These are phyloP conservation scores for Mionectes macconnelli DNA, from an alignment of 2,113 vertebrate genomes.

Conservation along the genomic window DNA sequence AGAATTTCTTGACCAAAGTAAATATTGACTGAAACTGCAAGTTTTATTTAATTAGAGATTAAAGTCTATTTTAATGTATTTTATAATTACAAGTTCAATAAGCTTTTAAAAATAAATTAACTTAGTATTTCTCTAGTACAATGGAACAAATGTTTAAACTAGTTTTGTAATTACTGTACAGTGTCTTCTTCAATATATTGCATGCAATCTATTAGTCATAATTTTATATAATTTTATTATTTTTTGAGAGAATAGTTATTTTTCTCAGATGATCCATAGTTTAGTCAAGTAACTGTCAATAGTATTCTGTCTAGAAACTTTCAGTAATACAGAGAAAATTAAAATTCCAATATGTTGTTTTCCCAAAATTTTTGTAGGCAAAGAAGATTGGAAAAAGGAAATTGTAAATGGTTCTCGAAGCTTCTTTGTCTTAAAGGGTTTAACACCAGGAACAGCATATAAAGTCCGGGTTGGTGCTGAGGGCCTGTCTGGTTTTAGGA, in stretches of 20 bases:
- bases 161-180: not conserved
- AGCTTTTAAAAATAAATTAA: not conserved
- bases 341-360: conserved; percentile 76
- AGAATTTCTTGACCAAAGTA: not conserved
- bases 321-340: conserved; percentile 43
- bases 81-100: not conserved
- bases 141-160: conserved; percentile 62
- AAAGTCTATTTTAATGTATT: not conserved
- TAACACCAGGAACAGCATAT: conserved; percentile 92
- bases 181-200: conserved; percentile 5
- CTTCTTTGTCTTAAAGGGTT: conserved; percentile 88
- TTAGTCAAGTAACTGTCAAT: conserved; percentile 38
- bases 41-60: not conserved
- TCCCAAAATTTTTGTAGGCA: conserved; percentile 85
- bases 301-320: conserved; percentile 56
- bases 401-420: conserved; percentile 90
- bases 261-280: conserved; percentile 23
- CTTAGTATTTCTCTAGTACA: not conserved
- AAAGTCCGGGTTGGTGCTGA: conserved; percentile 90
- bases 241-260: not conserved
- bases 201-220: conserved; percentile 30
- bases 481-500: conserved; percentile 83
- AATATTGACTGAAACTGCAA: not conserved
- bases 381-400: conserved; percentile 93
- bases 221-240: not conserved